These are phyloP conservation scores for Labeo catla DNA, from an alignment of 2,113 vertebrate genomes.

Conservation along the genomic window DNA sequence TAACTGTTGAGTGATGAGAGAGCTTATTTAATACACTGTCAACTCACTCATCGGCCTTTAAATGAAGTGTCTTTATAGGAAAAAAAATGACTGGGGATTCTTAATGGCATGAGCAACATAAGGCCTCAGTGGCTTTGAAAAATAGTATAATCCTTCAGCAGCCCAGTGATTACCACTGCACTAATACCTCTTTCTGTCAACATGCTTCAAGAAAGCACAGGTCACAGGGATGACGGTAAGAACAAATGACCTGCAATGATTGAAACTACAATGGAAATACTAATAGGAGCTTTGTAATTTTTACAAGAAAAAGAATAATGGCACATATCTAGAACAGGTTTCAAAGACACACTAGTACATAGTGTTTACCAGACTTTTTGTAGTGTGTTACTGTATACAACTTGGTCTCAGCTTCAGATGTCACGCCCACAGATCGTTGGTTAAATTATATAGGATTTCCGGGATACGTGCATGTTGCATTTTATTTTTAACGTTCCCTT, in stretches of 20 bases:
- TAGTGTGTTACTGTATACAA: not conserved
- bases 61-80: not conserved
- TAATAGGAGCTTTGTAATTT: not conserved
- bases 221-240: not conserved
- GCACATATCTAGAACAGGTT: conserved; percentile 1
- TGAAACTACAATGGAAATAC: not conserved
- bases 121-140: conserved; percentile 63
- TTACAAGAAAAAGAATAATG: not conserved
- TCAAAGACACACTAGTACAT: not conserved
- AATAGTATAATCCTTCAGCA: conserved; percentile 59
- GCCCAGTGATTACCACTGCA: conserved; percentile 62
- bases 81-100: not conserved
- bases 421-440: too few relatives aligned
- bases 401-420: too few relatives aligned
- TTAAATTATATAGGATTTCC: too few relatives aligned
- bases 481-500: too few relatives aligned
- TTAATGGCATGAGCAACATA: conserved; percentile 24
- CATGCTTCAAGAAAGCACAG: conserved; percentile 52
- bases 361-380: not conserved
- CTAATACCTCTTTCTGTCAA: conserved; percentile 57
- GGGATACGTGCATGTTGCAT: too few relatives aligned
- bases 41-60: conserved; percentile 24
- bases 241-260: not conserved
- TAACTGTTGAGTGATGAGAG: not conserved
- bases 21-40: conserved; percentile 17